Evolutionary conservation across 2,888 invertebrate species (phyloP).

Genomic region (Carterocephalus palaemon): DNA sequence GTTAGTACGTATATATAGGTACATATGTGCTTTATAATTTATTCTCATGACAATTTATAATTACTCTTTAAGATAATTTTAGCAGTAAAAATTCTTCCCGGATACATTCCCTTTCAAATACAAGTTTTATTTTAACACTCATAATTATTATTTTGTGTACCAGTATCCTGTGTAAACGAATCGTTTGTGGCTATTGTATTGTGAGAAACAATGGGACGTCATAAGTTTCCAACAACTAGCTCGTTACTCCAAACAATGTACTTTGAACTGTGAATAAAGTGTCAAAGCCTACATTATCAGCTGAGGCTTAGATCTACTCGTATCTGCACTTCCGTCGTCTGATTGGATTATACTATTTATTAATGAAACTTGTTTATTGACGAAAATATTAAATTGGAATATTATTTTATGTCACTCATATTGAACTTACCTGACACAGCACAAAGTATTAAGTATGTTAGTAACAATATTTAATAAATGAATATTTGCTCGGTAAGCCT

Average conservation of each 20-base stretch:
- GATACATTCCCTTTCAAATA: not conserved
- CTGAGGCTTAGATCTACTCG: constrained; percentile 2
- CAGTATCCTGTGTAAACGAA: constrained; percentile 20
- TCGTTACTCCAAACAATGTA: constrained; percentile 48
- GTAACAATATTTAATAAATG: too few species aligned
- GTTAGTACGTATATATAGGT: too few species aligned
- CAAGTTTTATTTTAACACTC: not conserved
- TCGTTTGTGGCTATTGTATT: constrained; percentile 34
- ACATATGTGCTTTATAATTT: too few species aligned
- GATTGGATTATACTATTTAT: not conserved
- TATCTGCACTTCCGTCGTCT: constrained; percentile 19
- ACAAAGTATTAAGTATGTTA: too few species aligned
- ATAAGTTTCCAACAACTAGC: constrained; percentile 36
- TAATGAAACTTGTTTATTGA: too few species aligned
- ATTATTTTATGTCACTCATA: too few species aligned
- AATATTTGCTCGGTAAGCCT: too few species aligned
- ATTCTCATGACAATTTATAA: too few species aligned
- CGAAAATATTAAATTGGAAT: too few species aligned
- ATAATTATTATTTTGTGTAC: constrained; percentile 2
- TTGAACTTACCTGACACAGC: too few species aligned
- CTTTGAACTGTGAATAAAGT: constrained; percentile 45
- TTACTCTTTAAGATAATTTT: too few species aligned
- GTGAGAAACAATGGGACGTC: constrained; percentile 36
- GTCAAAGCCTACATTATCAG: constrained; percentile 40
- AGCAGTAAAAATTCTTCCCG: too few species aligned